Conservation (phyloP, 2,888 invertebrate species). For the Oxycera nigricornis region DNA sequence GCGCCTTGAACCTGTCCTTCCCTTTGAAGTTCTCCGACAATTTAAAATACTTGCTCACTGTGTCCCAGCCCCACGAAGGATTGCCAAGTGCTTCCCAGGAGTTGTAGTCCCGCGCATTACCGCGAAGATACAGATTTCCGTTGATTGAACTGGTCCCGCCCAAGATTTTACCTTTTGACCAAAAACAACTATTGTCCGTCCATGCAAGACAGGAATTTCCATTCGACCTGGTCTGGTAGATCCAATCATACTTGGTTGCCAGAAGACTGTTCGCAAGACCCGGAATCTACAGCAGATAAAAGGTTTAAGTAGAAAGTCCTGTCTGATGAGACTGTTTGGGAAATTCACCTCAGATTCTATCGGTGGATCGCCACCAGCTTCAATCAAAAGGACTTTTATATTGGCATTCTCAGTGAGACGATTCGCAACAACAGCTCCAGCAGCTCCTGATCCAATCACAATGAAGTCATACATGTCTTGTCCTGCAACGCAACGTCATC, state of each 20-base stretch:
- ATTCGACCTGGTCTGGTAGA: background rate
- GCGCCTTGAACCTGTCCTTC: conserved; percentile 45
- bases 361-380: conserved; percentile 64
- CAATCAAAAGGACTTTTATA: conserved; percentile 64
- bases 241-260: conserved; percentile 9
- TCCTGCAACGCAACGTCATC: conserved; percentile 52
- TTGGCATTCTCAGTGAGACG: conserved; percentile 60
- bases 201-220: background rate
- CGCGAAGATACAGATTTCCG: conserved; percentile 67
- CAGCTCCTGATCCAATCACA: conserved; percentile 84
- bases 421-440: conserved; percentile 67
- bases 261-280: background rate
- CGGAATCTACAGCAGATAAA: conserved; percentile 15
- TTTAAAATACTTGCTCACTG: conserved; percentile 76
- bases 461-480: conserved; percentile 82
- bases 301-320: background rate
- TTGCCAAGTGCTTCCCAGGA: conserved; percentile 67
- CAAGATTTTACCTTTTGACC: conserved; percentile 2
- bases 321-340: too few species aligned
- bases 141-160: conserved; percentile 24
- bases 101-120: conserved; percentile 68
- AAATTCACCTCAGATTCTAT: conserved; percentile 61
- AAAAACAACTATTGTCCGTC: background rate
- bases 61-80: conserved; percentile 72
- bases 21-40: conserved; percentile 67